Evolutionary conservation across 2,113 vertebrate species (phyloP).

Genomic region (Himantopus leucocephalus): DNA sequence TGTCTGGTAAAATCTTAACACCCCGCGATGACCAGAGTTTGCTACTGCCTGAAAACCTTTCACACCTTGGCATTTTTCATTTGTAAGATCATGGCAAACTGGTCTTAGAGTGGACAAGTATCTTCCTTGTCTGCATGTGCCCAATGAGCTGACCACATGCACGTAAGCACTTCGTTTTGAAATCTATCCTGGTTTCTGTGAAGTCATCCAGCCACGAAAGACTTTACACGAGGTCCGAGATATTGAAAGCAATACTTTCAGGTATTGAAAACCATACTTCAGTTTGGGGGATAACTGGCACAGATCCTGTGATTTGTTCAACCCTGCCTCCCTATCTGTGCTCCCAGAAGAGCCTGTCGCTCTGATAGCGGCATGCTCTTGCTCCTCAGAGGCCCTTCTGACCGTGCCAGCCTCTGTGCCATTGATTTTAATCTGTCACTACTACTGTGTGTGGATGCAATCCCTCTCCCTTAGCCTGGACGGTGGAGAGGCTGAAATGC

Average conservation of each 20-base stretch:
- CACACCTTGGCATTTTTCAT: neutral
- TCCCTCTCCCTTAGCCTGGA: neutral
- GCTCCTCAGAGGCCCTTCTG: neutral
- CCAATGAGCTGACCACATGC: rapidly evolving
- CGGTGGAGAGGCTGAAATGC: neutral
- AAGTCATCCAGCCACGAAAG: neutral
- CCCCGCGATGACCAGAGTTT: neutral
- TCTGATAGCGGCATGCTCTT: rapidly evolving
- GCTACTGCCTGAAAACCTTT: neutral
- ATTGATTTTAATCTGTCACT: neutral
- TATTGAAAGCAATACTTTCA: neutral
- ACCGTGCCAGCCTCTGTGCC: no score
- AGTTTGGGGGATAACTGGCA: neutral
- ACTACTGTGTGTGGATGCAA: rapidly evolving
- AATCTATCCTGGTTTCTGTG: neutral
- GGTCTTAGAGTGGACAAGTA: neutral
- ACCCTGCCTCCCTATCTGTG: neutral
- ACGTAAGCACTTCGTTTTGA: neutral
- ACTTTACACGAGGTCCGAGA: neutral
- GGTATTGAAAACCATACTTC: neutral
- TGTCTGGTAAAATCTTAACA: neutral
- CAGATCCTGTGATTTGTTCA: neutral
- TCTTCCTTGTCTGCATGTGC: neutral
- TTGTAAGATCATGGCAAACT: neutral
- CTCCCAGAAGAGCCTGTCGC: rapidly evolving